Evolutionary conservation across 2,113 vertebrate species (phyloP).

Genomic region (Heliornis fulica): DNA sequence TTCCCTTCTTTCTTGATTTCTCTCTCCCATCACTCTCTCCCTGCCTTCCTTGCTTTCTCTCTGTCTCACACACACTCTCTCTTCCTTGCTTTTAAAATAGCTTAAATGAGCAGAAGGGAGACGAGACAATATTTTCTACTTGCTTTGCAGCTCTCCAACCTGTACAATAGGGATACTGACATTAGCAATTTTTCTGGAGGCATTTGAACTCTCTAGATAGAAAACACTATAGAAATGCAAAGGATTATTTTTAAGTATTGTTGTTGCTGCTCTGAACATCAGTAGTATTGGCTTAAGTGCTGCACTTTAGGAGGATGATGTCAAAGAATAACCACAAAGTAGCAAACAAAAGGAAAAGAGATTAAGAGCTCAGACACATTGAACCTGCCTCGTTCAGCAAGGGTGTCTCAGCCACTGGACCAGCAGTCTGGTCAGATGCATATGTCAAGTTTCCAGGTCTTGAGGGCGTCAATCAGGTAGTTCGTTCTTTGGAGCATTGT

Average conservation of each 20-base stretch:
- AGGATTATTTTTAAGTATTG: neutral
- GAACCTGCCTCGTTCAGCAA: neutral
- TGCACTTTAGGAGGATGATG: neutral
- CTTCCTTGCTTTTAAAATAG: neutral
- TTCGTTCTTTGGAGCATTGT: conserved; percentile 17
- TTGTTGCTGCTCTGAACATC: conserved; percentile 1
- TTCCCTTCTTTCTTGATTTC: too few species aligned
- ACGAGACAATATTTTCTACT: neutral
- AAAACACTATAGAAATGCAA: neutral
- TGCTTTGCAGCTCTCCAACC: neutral
- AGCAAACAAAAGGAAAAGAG: neutral
- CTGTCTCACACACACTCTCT: too few species aligned
- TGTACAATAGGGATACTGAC: neutral
- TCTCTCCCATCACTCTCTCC: too few species aligned
- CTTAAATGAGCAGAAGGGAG: neutral
- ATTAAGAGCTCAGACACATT: neutral
- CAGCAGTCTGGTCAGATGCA: neutral
- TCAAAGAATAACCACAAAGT: neutral
- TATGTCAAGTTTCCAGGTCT: conserved; percentile 11
- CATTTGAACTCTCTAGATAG: neutral
- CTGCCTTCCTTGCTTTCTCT: neutral
- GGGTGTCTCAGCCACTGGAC: neutral
- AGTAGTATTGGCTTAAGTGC: neutral
- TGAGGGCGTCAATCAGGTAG: conserved; percentile 4
- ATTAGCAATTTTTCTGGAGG: neutral